Evolutionary conservation across 2,113 vertebrate species (phyloP).

Genomic region (Aplodontia rufa): DNA sequence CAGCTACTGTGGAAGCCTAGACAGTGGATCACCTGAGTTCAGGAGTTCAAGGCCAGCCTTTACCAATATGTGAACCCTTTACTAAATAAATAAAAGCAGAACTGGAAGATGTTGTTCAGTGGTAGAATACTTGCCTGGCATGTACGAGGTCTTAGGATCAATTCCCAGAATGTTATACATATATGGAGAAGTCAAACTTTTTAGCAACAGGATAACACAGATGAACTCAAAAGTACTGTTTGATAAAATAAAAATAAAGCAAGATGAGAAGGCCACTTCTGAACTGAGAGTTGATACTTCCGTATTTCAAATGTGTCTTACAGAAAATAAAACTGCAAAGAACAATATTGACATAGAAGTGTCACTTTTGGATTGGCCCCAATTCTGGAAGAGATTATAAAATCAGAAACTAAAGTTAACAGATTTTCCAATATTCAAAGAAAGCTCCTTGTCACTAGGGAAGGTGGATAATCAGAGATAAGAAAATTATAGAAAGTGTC

Average conservation of each 20-base stretch:
- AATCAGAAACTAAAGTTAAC: conserved; percentile 89
- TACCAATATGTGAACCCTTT: not conserved
- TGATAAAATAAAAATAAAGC: not conserved
- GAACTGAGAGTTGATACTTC: conserved; percentile 61
- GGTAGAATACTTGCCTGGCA: not conserved
- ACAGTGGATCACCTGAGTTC: not conserved
- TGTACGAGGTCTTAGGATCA: not conserved
- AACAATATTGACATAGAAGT: rapidly evolving
- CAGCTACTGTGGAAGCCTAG: not conserved
- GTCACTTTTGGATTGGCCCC: conserved; percentile 67
- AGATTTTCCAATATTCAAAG: conserved; percentile 85
- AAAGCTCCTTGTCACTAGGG: conserved; percentile 81
- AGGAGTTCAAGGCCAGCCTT: not conserved
- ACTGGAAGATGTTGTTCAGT: not conserved
- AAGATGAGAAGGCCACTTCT: not conserved
- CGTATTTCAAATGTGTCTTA: not conserved
- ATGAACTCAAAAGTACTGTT: conserved; percentile 86
- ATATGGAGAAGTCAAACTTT: conserved; percentile 83
- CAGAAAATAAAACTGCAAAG: not conserved
- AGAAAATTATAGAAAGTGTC: conserved; percentile 86
- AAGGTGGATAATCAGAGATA: conserved; percentile 88
- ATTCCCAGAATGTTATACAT: not conserved
- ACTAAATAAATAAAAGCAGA: not conserved
- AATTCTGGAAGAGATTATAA: conserved; percentile 85
- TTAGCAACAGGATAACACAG: conserved; percentile 82